Evolutionary conservation across 1,140 invertebrate species (phyloP).

Genomic region (Pogonognathellus flavescens): DNA sequence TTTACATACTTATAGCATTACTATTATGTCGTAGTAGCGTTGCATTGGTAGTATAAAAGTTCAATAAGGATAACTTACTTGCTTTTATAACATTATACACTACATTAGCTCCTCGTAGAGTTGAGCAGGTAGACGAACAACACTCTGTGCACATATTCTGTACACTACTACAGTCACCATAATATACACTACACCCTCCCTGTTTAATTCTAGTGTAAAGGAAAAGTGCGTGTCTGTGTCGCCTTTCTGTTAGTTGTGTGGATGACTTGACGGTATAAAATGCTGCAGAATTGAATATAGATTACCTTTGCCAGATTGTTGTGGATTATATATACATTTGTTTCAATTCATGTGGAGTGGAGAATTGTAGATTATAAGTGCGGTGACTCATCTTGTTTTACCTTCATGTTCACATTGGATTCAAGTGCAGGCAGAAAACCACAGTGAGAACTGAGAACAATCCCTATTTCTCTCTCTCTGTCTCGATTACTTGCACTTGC

Average conservation of each 20-base stretch:
- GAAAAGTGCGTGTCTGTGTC: slow-evolving; percentile 32
- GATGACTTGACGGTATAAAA: slow-evolving; percentile 2
- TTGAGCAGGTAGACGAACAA: no score
- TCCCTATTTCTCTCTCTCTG: background rate
- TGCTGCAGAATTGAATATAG: slow-evolving; percentile 39
- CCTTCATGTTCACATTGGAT: slow-evolving; percentile 29
- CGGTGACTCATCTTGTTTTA: slow-evolving; percentile 46
- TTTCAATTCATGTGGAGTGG: slow-evolving; percentile 25
- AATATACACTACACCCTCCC: background rate
- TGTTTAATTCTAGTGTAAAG: background rate
- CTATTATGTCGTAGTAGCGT: background rate
- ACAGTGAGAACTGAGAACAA: background rate
- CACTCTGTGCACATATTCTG: no score
- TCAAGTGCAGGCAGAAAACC: slow-evolving; percentile 18
- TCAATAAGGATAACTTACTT: background rate
- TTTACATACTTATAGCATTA: no score
- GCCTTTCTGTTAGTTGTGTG: background rate
- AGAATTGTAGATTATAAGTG: slow-evolving; percentile 19
- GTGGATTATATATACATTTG: slow-evolving; percentile 14
- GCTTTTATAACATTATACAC: background rate
- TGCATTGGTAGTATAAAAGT: background rate
- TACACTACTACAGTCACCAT: no score
- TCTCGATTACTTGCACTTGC: background rate
- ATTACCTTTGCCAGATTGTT: slow-evolving; percentile 13
- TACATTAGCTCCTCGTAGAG: background rate